phyloP scores from a whole-genome alignment of 2,113 vertebrate genomes.

The Mirza zaza region DNA sequence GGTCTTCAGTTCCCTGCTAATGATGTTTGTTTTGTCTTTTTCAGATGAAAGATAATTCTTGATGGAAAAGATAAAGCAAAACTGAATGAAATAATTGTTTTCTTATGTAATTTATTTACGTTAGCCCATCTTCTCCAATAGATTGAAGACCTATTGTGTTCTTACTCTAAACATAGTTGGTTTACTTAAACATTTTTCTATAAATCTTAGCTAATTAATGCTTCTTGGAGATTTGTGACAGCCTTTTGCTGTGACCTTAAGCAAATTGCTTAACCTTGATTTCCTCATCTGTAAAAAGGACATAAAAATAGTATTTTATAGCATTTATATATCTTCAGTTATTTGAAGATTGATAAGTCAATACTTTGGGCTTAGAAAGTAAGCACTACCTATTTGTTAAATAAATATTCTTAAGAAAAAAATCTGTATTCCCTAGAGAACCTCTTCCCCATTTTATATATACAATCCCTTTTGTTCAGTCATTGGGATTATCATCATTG shows the following conservation, averaged over 20 bases:
- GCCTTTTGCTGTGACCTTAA: background rate
- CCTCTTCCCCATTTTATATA: background rate
- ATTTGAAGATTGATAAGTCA: background rate
- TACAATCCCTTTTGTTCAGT: background rate
- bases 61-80: conserved; percentile 40
- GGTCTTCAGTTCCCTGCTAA: background rate
- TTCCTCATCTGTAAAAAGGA: conserved; percentile 21
- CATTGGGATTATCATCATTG: background rate
- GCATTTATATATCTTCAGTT: background rate
- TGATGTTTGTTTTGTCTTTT: background rate
- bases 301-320: background rate
- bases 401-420: background rate
- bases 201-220: background rate
- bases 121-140: background rate
- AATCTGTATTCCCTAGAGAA: background rate
- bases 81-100: conserved; percentile 11
- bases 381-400: background rate
- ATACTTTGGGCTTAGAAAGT: background rate
- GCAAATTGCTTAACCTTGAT: background rate
- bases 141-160: background rate
- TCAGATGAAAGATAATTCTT: background rate
- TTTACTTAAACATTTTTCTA: conserved; percentile 43
- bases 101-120: background rate
- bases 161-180: background rate
- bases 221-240: conserved; percentile 21